A percentile compares a stretch with the other conserved stretches of the same genome.
phyloP scores from a whole-genome alignment of 2,113 vertebrate genomes.

The Phainopepla nitens region DNA sequence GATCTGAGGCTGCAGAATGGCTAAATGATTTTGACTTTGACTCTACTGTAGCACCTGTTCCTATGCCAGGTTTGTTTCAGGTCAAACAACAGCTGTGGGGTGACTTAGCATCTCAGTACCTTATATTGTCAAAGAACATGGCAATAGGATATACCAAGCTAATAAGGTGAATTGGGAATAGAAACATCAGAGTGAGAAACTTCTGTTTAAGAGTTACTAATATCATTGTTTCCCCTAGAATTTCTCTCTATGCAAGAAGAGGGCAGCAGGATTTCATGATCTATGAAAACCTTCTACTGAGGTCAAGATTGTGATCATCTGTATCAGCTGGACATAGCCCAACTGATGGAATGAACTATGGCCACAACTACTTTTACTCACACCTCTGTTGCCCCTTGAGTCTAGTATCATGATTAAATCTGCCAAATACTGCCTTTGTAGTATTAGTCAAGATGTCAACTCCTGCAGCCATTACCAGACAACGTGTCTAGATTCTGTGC shows the following conservation, averaged over 20 bases:
- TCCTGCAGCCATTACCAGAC: not conserved
- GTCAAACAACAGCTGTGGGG: not conserved
- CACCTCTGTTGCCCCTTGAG: not conserved
- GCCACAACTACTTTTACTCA: not conserved
- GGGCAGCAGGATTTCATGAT: not conserved
- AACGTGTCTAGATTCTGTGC: not conserved
- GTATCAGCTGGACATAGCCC: not conserved
- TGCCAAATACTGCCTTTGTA: not conserved
- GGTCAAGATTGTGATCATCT: not conserved
- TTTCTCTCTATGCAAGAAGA: not conserved
- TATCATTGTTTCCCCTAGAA: not conserved
- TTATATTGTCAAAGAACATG: not conserved
- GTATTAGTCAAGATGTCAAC: slow-evolving; percentile 18
- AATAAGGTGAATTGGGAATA: not conserved
- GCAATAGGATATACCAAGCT: not conserved
- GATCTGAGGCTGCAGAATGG: not conserved
- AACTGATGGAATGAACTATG: not conserved
- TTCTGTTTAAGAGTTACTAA: not conserved
- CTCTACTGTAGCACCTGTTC: not conserved
- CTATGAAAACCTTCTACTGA: not conserved
- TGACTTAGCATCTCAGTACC: not conserved
- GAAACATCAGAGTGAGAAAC: not conserved
- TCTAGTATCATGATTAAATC: not conserved
- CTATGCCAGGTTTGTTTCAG: not conserved
- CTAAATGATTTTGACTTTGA: not conserved